phyloP scores from a whole-genome alignment of 2,797 vertebrate species.

The Paratrypauchen microcephalus region DNA sequence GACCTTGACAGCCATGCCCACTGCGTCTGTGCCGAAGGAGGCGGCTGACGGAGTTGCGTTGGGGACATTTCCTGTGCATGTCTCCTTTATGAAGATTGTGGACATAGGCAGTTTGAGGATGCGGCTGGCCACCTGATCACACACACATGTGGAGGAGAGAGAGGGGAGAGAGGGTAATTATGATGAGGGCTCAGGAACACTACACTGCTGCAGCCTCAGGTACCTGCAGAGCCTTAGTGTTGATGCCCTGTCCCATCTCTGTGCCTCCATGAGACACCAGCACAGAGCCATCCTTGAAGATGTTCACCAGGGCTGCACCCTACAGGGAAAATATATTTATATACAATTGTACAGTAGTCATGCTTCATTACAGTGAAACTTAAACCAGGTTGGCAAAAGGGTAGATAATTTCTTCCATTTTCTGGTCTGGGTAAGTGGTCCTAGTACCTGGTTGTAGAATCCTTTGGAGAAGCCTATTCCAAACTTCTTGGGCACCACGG shows the following conservation, averaged over 20 bases:
- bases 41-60: slow-evolving; percentile 75
- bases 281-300: slow-evolving; percentile 76
- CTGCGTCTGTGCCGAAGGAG: slow-evolving; percentile 79
- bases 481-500: slow-evolving; percentile 80
- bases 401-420: too few species aligned
- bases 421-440: too few species aligned
- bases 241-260: slow-evolving; percentile 76
- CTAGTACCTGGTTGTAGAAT: slow-evolving; percentile 77
- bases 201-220: background rate
- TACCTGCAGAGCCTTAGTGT: slow-evolving; percentile 78
- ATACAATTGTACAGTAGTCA: background rate
- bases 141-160: background rate
- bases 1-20: slow-evolving; percentile 82
- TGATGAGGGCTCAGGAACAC: too few species aligned
- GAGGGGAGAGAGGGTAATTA: background rate
- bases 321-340: slow-evolving; percentile 17
- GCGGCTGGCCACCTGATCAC: slow-evolving; percentile 76
- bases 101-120: slow-evolving; percentile 81
- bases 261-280: slow-evolving; percentile 74
- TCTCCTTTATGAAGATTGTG: slow-evolving; percentile 78
- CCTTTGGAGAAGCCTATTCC: slow-evolving; percentile 71
- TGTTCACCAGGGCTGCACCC: slow-evolving; percentile 74
- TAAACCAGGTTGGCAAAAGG: too few species aligned
- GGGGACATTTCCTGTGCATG: slow-evolving; percentile 76
- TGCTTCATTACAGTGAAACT: background rate